phyloP scores from a whole-genome alignment of 2,888 invertebrate species.

The Lochmaea capreae region DNA sequence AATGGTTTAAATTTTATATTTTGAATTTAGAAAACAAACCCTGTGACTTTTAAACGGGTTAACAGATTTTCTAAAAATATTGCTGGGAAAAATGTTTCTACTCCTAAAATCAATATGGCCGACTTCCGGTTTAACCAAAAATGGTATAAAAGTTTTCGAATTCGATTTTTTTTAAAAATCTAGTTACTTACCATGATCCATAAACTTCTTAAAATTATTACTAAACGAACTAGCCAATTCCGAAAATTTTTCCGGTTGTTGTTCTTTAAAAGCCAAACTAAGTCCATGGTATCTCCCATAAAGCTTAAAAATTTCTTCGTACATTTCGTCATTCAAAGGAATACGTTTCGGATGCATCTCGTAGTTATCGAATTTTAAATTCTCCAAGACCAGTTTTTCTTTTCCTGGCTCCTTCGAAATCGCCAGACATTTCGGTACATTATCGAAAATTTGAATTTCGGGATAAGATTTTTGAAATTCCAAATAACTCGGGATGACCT shows the following conservation, averaged over 20 bases:
- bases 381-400: conserved; percentile 46
- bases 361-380: conserved; percentile 42
- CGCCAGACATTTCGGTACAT: conserved; percentile 32
- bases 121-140: no score
- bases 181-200: background rate
- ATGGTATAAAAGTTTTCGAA: no score
- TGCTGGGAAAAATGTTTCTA: no score
- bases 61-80: no score
- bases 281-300: conserved; percentile 46
- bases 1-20: no score
- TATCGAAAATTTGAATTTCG: background rate
- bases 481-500: conserved; percentile 34
- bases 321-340: background rate
- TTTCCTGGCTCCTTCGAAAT: background rate
- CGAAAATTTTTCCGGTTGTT: conserved; percentile 22
- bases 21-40: no score
- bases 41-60: no score
- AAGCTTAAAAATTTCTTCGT: conserved; percentile 16
- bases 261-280: conserved; percentile 41
- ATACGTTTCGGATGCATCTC: conserved; percentile 22
- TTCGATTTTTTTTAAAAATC: no score
- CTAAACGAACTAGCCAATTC: conserved; percentile 12
- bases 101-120: no score
- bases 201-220: conserved; percentile 14
- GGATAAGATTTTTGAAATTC: conserved; percentile 34